Conservation (phyloP, 1,140 invertebrate species). For the Aphis craccivora region DNA sequence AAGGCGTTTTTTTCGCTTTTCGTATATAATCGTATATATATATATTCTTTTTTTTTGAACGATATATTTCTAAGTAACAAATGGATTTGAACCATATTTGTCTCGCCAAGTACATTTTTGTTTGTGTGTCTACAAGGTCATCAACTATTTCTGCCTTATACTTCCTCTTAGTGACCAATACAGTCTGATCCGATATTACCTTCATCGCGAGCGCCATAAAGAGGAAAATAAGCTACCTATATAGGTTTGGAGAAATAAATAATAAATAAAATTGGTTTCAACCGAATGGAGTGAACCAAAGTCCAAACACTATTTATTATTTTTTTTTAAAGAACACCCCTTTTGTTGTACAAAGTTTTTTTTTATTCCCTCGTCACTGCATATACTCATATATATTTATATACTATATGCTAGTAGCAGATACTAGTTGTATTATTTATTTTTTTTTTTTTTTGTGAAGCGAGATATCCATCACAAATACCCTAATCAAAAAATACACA, state of each 20-base stretch:
- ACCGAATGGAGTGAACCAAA: neutral
- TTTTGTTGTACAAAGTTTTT: neutral
- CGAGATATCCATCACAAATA: neutral
- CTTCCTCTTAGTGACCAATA: neutral
- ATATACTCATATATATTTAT: neutral
- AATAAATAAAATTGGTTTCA: conserved; percentile 7
- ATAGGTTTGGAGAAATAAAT: neutral
- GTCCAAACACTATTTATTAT: neutral
- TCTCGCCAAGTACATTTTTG: neutral
- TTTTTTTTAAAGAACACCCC: neutral
- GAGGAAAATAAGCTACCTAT: neutral
- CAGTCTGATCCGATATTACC: neutral
- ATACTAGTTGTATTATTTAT: too few species aligned
- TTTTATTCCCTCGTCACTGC: neutral
- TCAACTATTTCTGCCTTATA: neutral
- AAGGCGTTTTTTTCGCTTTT: neutral
- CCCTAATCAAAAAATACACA: neutral
- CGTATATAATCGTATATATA: neutral
- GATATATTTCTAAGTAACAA: neutral
- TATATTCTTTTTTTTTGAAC: neutral
- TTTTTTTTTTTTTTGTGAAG: neutral
- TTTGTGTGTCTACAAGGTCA: neutral
- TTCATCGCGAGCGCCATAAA: neutral
- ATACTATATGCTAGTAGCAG: neutral
- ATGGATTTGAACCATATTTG: neutral